Evolutionary conservation across 1,140 invertebrate species (phyloP).

Genomic region (Apocrypta bakeri): DNA sequence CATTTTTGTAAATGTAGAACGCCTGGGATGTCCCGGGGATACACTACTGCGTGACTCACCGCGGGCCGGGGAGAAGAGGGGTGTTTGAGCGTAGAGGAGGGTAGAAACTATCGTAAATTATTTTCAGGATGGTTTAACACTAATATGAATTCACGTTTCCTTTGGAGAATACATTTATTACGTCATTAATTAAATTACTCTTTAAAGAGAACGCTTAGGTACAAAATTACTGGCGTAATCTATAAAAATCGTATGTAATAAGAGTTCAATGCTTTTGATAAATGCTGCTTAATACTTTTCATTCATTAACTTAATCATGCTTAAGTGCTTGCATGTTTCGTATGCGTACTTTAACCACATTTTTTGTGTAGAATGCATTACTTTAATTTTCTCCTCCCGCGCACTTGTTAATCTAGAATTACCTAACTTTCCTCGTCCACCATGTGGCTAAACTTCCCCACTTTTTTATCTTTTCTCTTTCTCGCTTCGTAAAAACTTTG

Average conservation of each 20-base stretch:
- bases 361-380: neutral
- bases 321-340: neutral
- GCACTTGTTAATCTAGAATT: neutral
- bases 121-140: neutral
- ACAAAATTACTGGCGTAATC: too few relatives aligned
- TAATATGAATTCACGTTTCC: neutral
- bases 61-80: too few relatives aligned
- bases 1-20: neutral
- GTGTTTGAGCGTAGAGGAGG: neutral
- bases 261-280: too few relatives aligned
- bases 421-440: too few relatives aligned
- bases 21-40: neutral
- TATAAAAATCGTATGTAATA: too few relatives aligned
- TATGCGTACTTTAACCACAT: neutral
- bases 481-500: too few relatives aligned
- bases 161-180: neutral
- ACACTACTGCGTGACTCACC: neutral
- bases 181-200: neutral
- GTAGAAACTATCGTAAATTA: neutral
- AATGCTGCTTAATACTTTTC: too few relatives aligned
- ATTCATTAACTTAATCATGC: too few relatives aligned
- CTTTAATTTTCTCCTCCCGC: too few relatives aligned
- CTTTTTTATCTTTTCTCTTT: too few relatives aligned
- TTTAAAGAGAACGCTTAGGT: too few relatives aligned
- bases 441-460: too few relatives aligned